These are phyloP conservation scores for Scarus forsteni DNA, from an alignment of 2,797 vertebrate genomes.

Conservation along the genomic window DNA sequence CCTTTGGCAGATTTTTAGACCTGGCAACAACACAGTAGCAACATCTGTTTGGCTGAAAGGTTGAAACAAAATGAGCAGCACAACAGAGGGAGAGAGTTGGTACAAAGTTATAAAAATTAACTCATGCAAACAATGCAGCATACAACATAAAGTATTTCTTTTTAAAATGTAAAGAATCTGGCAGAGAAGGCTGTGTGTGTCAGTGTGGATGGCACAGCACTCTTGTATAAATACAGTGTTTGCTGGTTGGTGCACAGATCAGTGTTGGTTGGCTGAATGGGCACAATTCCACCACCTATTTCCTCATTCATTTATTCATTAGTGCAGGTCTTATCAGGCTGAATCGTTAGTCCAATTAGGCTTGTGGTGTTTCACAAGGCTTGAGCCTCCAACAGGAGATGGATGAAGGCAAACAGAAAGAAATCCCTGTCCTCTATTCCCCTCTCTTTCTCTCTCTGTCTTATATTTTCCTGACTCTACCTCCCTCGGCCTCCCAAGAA, in stretches of 20 bases:
- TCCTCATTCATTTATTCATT: conserved; percentile 77
- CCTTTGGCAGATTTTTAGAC: too few species aligned
- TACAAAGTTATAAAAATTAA: too few species aligned
- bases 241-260: conserved; percentile 26
- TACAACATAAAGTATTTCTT: too few species aligned
- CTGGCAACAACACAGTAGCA: too few species aligned
- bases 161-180: too few species aligned
- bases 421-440: conserved; percentile 46
- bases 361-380: conserved; percentile 52
- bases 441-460: conserved; percentile 22
- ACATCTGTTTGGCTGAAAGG: too few species aligned
- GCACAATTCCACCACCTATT: conserved; percentile 70
- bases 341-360: conserved; percentile 77
- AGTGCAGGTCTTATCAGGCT: conserved; percentile 67
- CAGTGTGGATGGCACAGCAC: too few species aligned
- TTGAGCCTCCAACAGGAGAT: conserved; percentile 65
- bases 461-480: conserved; percentile 47
- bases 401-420: conserved; percentile 64
- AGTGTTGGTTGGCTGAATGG: conserved; percentile 13
- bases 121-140: too few species aligned
- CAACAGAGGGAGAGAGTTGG: too few species aligned
- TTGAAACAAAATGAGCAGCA: too few species aligned
- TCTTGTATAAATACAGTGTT: conserved; percentile 13
- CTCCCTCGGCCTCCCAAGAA: conserved; percentile 51
- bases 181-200: too few species aligned